A percentile compares a stretch with the other conserved stretches of the same genome.
These are phyloP conservation scores for Argyresthia goedartella DNA, from an alignment of 2,888 invertebrate genomes.

Conservation along the genomic window DNA sequence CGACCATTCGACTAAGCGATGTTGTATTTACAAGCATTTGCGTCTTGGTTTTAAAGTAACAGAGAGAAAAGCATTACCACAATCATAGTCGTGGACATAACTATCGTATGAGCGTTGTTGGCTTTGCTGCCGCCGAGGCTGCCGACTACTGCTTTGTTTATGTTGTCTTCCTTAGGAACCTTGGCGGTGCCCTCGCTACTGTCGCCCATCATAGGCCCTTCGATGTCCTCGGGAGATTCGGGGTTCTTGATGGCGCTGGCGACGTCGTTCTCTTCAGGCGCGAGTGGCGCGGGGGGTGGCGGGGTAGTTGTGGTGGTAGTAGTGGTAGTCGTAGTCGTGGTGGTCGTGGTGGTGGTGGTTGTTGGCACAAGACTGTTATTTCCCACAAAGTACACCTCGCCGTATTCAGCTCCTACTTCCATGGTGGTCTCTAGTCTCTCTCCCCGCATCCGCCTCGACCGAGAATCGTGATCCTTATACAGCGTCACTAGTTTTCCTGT, in stretches of 20 bases:
- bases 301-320: conserved; percentile 73
- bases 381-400: conserved; percentile 81
- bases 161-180: conserved; percentile 40
- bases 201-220: conserved; percentile 40
- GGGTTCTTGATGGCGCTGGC: conserved; percentile 38
- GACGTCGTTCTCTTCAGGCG: conserved; percentile 52
- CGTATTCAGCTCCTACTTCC: conserved; percentile 79
- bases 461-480: conserved; percentile 73
- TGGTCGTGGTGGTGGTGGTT: conserved; percentile 55
- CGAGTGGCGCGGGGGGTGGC: conserved; percentile 61
- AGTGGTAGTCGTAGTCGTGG: conserved; percentile 70
- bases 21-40: conserved; percentile 41
- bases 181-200: conserved; percentile 39
- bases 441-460: conserved; percentile 73
- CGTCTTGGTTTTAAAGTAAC: conserved; percentile 34
- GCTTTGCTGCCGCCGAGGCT: conserved; percentile 46
- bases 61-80: conserved; percentile 37
- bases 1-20: background rate
- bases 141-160: conserved; percentile 43
- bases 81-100: conserved; percentile 30
- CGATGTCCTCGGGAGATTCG: conserved; percentile 30
- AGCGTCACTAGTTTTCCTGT: conserved; percentile 77
- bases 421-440: conserved; percentile 76
- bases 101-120: conserved; percentile 27
- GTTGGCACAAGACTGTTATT: conserved; percentile 86